These are phyloP conservation scores for Tryphoninae sp. DNA, from an alignment of 2,888 invertebrate genomes.

Conservation along the genomic window DNA sequence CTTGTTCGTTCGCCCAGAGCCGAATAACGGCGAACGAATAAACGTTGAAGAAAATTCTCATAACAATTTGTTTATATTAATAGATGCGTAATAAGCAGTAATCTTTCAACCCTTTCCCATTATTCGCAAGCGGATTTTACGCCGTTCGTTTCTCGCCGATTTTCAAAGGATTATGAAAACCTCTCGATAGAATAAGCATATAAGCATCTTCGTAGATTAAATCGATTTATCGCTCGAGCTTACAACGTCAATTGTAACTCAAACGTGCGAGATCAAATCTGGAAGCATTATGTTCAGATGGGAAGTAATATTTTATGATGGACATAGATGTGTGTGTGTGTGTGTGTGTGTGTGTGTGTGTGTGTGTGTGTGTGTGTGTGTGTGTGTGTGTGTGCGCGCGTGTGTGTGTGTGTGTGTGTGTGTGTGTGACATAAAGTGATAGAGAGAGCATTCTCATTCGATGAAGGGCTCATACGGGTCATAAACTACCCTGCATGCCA, in stretches of 20 bases:
- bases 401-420: not conserved
- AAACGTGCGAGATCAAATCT: constrained; percentile 10
- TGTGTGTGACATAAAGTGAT: constrained; percentile 58
- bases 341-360: not conserved
- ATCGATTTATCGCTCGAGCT: constrained; percentile 14
- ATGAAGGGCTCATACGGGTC: constrained; percentile 72
- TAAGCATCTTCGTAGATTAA: constrained; percentile 24
- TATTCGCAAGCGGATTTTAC: constrained; percentile 3
- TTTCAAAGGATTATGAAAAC: not conserved
- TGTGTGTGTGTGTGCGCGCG: not conserved
- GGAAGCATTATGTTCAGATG: constrained; percentile 49
- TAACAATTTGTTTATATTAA: not conserved
- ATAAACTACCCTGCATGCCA: constrained; percentile 76
- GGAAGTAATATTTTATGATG: constrained; percentile 52
- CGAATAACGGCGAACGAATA: constrained; percentile 10
- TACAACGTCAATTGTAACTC: constrained; percentile 9
- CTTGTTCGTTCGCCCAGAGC: constrained; percentile 17
- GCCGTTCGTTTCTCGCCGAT: constrained; percentile 13
- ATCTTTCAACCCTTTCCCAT: not conserved
- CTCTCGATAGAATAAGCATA: not conserved
- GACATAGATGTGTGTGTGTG: constrained; percentile 4
- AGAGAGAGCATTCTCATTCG: constrained; percentile 65
- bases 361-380: constrained; percentile 5
- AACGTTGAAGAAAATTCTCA: constrained; percentile 43
- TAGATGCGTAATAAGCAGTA: not conserved